Evolutionary conservation across 1,140 invertebrate genomes (phyloP).

Genomic region (Hycleus cichorii): DNA sequence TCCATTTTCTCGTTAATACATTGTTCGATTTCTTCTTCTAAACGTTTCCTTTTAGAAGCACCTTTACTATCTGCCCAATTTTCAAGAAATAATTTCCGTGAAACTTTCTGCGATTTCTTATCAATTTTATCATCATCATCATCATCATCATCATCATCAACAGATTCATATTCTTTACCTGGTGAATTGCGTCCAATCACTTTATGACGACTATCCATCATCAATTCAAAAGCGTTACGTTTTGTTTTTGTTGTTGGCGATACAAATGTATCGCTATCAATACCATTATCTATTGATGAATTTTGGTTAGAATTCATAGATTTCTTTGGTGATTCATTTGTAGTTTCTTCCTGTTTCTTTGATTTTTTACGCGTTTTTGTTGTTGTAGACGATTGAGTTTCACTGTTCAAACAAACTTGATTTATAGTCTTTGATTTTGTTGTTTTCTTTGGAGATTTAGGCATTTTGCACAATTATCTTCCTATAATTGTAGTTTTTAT

Average conservation of each 20-base stretch:
- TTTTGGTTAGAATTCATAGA: too few relatives aligned
- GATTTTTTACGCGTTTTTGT: too few relatives aligned
- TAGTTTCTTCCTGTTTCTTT: too few relatives aligned
- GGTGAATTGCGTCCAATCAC: slow-evolving; percentile 53
- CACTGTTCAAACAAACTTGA: too few relatives aligned
- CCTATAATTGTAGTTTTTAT: too few relatives aligned
- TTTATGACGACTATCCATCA: slow-evolving; percentile 56
- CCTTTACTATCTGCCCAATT: slow-evolving; percentile 53
- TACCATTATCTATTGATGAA: too few relatives aligned
- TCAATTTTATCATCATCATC: slow-evolving; percentile 45
- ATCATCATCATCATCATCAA: slow-evolving; percentile 35
- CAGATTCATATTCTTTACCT: slow-evolving; percentile 43
- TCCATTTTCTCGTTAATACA: slow-evolving; percentile 47
- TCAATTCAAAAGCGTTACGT: slow-evolving; percentile 51
- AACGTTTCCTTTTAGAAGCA: slow-evolving; percentile 45
- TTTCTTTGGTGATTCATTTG: too few relatives aligned
- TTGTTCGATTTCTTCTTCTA: slow-evolving; percentile 45
- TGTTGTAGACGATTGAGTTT: too few relatives aligned
- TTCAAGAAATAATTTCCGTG: slow-evolving; percentile 24
- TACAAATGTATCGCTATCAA: too few relatives aligned
- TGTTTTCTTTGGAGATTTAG: too few relatives aligned
- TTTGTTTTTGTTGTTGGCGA: not conserved
- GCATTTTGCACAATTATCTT: too few relatives aligned
- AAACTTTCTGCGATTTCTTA: slow-evolving; percentile 32
- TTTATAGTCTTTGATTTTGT: too few relatives aligned